Conservation (phyloP, 2,797 vertebrate species). For the Aviceda cuculoides region DNA sequence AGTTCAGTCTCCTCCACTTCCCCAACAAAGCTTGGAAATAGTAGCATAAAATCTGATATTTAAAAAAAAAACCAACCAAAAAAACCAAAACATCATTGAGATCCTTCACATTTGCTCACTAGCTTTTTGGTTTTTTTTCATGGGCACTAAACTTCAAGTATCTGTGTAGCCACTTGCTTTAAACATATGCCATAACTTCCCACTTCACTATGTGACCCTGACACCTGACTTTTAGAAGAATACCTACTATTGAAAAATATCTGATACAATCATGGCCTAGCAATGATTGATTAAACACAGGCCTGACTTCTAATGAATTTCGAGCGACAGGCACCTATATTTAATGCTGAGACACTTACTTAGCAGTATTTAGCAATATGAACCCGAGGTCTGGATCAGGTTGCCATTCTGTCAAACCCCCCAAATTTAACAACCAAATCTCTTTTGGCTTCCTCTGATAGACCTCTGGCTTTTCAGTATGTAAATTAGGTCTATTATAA, state of each 20-base stretch:
- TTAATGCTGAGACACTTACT: not conserved
- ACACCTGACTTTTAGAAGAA: not conserved
- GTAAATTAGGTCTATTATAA: not conserved
- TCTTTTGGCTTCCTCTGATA: not conserved
- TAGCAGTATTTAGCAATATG: not conserved
- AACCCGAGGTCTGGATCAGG: not conserved
- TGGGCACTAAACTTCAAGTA: not conserved
- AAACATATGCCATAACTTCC: not conserved
- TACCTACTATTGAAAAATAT: not conserved
- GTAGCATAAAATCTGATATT: not conserved
- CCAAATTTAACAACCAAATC: not conserved
- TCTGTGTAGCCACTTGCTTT: not conserved
- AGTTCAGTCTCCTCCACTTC: not conserved
- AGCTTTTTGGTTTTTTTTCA: not conserved
- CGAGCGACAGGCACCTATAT: not conserved
- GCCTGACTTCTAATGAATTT: not conserved
- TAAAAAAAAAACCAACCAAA: not conserved
- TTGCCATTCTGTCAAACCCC: not conserved
- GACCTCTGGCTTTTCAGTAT: not conserved
- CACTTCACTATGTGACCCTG: not conserved
- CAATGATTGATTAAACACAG: not conserved
- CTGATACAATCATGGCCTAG: not conserved
- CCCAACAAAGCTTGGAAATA: not conserved
- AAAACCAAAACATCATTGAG: rapidly evolving
- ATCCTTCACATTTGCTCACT: not conserved